Evolutionary conservation across 2,888 invertebrate species (phyloP).

Genomic region (Muschampia plurimacula): DNA sequence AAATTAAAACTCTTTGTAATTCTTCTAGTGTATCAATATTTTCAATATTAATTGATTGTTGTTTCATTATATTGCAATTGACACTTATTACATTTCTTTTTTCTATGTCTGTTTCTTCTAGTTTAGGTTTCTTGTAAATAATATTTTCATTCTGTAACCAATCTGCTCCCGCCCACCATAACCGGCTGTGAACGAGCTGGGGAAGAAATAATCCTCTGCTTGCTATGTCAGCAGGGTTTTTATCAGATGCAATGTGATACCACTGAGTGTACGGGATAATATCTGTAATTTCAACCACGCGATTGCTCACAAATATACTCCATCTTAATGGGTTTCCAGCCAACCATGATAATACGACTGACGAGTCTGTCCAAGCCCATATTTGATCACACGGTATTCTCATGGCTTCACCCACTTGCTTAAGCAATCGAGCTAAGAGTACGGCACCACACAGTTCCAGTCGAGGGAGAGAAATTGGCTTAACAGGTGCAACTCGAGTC

Average conservation of each 20-base stretch:
- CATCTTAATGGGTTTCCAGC: slow-evolving; percentile 33
- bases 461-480: background rate
- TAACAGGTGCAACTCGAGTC: background rate
- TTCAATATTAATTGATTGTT: slow-evolving; percentile 5
- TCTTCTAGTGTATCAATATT: slow-evolving; percentile 8
- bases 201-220: slow-evolving; percentile 21
- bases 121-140: background rate
- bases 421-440: slow-evolving; percentile 35
- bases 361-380: slow-evolving; percentile 40
- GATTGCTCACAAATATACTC: slow-evolving; percentile 33
- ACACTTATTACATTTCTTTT: background rate
- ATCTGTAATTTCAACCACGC: slow-evolving; percentile 23
- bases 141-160: background rate
- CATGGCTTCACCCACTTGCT: slow-evolving; percentile 38
- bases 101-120: background rate
- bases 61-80: background rate
- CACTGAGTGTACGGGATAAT: slow-evolving; percentile 13
- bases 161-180: slow-evolving; percentile 33
- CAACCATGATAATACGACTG: slow-evolving; percentile 37
- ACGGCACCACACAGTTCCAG: slow-evolving; percentile 38
- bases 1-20: slow-evolving; percentile 7
- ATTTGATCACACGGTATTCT: slow-evolving; percentile 28
- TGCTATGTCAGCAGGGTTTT: slow-evolving; percentile 40
- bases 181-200: background rate
- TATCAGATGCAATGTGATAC: slow-evolving; percentile 31